phyloP scores from a whole-genome alignment of 2,113 vertebrate genomes.

The Dolichallabes microphthalmus region DNA sequence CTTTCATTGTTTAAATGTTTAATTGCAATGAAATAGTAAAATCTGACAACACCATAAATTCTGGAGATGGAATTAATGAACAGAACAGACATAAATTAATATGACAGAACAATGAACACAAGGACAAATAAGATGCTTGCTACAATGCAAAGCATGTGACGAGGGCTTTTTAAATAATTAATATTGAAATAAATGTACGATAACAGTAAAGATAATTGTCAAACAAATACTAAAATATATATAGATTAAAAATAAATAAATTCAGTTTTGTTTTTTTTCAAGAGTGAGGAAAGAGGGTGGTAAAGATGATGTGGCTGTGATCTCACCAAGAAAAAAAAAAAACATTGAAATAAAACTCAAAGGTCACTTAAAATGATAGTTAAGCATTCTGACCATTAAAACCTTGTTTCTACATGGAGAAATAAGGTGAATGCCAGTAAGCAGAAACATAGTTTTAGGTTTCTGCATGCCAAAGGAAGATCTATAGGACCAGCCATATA shows the following conservation, averaged over 20 bases:
- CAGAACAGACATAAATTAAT: conserved; percentile 70
- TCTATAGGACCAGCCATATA: neutral
- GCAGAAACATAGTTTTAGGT: neutral
- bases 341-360: conserved; percentile 55
- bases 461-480: neutral
- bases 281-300: conserved; percentile 32
- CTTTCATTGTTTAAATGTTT: conserved; percentile 63
- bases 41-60: conserved; percentile 71
- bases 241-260: conserved; percentile 78
- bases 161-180: conserved; percentile 75
- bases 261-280: conserved; percentile 59
- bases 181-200: conserved; percentile 75
- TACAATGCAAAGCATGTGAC: conserved; percentile 73
- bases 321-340: conserved; percentile 58
- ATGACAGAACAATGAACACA: conserved; percentile 59
- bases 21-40: conserved; percentile 62
- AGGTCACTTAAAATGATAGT: conserved; percentile 38
- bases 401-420: neutral
- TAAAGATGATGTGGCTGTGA: conserved; percentile 59
- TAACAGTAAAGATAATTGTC: conserved; percentile 73
- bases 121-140: conserved; percentile 56
- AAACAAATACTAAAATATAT: conserved; percentile 73
- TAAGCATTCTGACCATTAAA: conserved; percentile 25
- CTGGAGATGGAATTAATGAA: conserved; percentile 68
- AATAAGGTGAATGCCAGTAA: neutral